phyloP scores from a whole-genome alignment of 2,113 vertebrate species.

The Phalacrocorax carbo region DNA sequence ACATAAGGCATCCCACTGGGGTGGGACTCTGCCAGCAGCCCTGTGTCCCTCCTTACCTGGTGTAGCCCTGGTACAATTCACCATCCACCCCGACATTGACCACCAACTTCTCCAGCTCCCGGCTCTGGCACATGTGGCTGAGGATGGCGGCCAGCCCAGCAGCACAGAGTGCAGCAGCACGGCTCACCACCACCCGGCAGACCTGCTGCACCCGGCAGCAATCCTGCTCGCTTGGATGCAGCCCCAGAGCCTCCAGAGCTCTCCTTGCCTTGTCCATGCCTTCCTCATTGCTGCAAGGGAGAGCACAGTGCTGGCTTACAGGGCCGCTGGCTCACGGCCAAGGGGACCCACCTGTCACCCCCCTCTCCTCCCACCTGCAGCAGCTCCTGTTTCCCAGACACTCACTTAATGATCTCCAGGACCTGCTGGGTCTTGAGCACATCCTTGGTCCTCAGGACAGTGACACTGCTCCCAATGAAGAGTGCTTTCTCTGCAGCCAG shows the following conservation, averaged over 20 bases:
- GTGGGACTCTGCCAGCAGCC: not conserved
- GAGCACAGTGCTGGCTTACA: not conserved
- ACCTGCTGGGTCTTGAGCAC: conserved; percentile 72
- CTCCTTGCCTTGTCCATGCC: conserved; percentile 26
- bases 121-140: conserved; percentile 71
- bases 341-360: not conserved
- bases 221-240: conserved; percentile 63
- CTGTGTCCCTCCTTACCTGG: not conserved
- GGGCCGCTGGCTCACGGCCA: rapidly evolving
- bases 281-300: not conserved
- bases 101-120: conserved; percentile 34
- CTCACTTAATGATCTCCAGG: conserved; percentile 80
- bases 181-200: conserved; percentile 71
- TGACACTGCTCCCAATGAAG: conserved; percentile 57
- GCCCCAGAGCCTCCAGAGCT: conserved; percentile 69
- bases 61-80: conserved; percentile 57
- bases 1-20: not conserved
- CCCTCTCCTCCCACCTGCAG: rapidly evolving
- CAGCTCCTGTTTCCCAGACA: not conserved
- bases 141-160: conserved; percentile 79
- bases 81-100: conserved; percentile 80
- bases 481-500: conserved; percentile 69
- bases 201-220: conserved; percentile 67
- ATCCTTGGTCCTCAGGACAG: conserved; percentile 37
- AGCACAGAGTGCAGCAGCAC: conserved; percentile 76